Evolutionary conservation across 2,113 vertebrate genomes (phyloP), one percentile per base, ranked within the genome.

Genomic region (Hydrochoerus hydrochaeris): DNA sequence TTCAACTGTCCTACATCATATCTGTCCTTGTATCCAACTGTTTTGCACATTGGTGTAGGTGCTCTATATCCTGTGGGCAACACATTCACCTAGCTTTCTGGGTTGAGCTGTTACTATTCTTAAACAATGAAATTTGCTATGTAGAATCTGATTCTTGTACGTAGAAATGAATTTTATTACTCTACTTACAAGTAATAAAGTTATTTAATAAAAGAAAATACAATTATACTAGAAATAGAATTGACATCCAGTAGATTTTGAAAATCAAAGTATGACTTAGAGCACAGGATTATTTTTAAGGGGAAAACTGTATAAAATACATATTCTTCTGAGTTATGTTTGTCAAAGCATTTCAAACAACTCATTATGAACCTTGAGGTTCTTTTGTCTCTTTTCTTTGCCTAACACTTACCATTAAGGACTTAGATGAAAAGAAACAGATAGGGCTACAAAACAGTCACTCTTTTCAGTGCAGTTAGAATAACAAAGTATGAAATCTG

Each of bases 331-430:
- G 80, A 97, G 82, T 93, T 97, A 46, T 98, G 83, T 95, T 97
- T 98, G 96, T 95, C 60, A 94, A 97, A 97, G 84, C 60, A 96
- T 96, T 98, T 95, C 87, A 93, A 78, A 52, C 35, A 97, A 96
- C 96, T 96, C 78, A 46, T 96, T 96, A 62, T 87, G 91, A 88
- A 96, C 57, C 95, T 97, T 94, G 90, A 96, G 92, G 57, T 93
- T 85, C 65, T 62, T 95, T 83, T 93, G 54, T 91, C 85, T 93
- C 12, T 77, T 94, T 71, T 94, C 88, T 97, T 97, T 97, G 85
- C 90, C 88, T 91, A 94, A 54, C 60, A 88, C 92, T 97, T 97
- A 94, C 52, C 78, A 89, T 67, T 89, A 91, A 97, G 81, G 65
- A 84, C 58, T 85, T 85, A 95, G 85, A 97, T 89, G 91, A 98